Base-by-base conservation (phyloP, 2,888 invertebrate species). In the Troides helena region DNA sequence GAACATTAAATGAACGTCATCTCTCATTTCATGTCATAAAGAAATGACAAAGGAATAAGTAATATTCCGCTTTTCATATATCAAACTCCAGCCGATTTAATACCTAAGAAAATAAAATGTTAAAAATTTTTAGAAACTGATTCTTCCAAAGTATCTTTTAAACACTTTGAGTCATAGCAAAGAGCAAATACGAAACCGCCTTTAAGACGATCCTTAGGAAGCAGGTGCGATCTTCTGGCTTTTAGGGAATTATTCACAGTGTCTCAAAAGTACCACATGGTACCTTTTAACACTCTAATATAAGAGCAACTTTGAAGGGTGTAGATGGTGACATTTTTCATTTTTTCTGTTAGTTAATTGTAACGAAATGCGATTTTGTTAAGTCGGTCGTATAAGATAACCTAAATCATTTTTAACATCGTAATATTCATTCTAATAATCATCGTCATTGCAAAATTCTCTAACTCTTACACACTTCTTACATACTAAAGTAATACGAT, bases 221-320 rank as follows among this genome's bases (percentile, higher is more conserved):
- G 62, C 69, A 70, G 69, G 69, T 70, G 69, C 30, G 65, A 58
- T 62, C 61, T 66, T 53, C 62, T 62, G 62, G 69, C 69, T 70
- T 66, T 70, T 63, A 70, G 66, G 62, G 62, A 70, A 63, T 70
- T 67, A 70, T 70, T 67, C 70, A 70, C 62, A 58, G 25, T 70
- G 59, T 70, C 62, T 25, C 63, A 66, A 56, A 67, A 58, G 66
- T 67, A 67, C 59, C 70, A 70, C 66, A 70, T 70, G 70, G 60
- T 67, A 66, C 70, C 70, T 60, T 62, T 30, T 66, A 62, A 70
- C 53, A 70, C 50, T 63, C 65, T 70, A 65, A 70, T 70, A 70
- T 63, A 63, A 62, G 62, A 67, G 30, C 39, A 63, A 67, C 66
- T 67, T 63, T 23, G 23, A 56, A 46, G 56, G 43, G 25, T 63